Evolutionary conservation across 2,797 vertebrate genomes (phyloP), one percentile per base, ranked within the genome.

Genomic region (Apogon talboti): DNA sequence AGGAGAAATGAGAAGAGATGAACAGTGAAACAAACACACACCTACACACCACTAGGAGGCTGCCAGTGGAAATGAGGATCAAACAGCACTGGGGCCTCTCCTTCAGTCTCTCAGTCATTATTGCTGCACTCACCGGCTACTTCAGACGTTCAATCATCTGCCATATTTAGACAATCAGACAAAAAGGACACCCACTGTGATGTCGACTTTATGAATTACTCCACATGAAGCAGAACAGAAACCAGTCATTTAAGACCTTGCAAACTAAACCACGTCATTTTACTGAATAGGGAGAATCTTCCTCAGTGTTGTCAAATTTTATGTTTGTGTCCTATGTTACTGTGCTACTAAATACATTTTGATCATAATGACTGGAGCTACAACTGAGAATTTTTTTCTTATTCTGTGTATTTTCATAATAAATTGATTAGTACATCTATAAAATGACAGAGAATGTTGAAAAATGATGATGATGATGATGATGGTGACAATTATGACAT

Each of bases 151-250:
- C 48, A 15, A 50, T 54, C 54, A 48, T 63, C 33, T 52, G 56
- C 18, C 30, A 48, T 70, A 44, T 44, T 37, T 28, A 67, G 48
- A 33, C 13, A 45, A 45, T 57, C 18, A 48, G 55, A 47, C 45
- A 57, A 58, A 65, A 68, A 76, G 51, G 16, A 21, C 50, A 14
- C 45, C 42, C n/a, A 24, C 78, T 58, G 14, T 58, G 37, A 14
- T 61, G 42, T 51, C 13, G 53, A 9, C 21, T 54, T 42, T 38
- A 42, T 63, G 42, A 74, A 52, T 43, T 13, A 37, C 11, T 40
- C 43, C 28, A 12, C 53, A 28, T 16, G 4, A 41, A 35, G 33
- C 7, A 18, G n/a, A 42, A 62, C 41, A 43, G 16, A 47, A 9
- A 47, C 15, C 50, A 61, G 72, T 63, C 48, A 50, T 63, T 52